Evolutionary conservation across 2,113 vertebrate species (phyloP).

Genomic region (Ceuthmochares aereus): DNA sequence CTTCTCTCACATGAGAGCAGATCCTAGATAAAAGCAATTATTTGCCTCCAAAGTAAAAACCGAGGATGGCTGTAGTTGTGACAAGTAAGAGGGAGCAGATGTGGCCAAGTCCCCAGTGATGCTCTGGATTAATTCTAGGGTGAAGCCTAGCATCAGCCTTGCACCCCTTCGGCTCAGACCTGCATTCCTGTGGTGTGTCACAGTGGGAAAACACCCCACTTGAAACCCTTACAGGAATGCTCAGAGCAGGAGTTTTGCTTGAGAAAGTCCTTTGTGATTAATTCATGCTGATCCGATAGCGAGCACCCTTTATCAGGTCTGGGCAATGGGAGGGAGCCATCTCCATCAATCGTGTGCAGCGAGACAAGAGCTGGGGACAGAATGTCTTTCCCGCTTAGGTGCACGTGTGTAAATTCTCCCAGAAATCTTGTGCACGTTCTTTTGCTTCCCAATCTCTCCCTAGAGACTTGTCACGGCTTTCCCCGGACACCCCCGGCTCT

Average conservation of each 20-base stretch:
- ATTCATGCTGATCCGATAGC: fast-evolving
- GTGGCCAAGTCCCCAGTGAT: fast-evolving
- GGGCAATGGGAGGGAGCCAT: too few species aligned
- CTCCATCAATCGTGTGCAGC: too few species aligned
- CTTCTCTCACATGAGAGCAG: not conserved
- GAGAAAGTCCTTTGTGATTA: not conserved
- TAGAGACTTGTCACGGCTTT: too few species aligned
- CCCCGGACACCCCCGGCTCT: too few species aligned
- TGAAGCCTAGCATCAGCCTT: not conserved
- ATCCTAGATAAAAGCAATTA: not conserved
- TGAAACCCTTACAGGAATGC: not conserved
- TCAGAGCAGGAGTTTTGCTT: not conserved
- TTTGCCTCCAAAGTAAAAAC: not conserved
- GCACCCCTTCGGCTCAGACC: not conserved
- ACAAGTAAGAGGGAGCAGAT: not conserved
- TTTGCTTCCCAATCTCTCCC: too few species aligned
- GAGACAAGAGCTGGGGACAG: too few species aligned
- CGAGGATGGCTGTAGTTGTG: fast-evolving
- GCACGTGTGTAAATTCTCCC: too few species aligned
- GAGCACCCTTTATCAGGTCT: too few species aligned
- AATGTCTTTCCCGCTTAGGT: too few species aligned
- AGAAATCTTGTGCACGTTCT: too few species aligned
- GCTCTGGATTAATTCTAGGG: not conserved
- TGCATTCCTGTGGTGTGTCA: not conserved
- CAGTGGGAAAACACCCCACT: not conserved